A percentile compares a stretch with the other conserved stretches of the same genome.
These are phyloP conservation scores for Misgurnus anguillicaudatus DNA, from an alignment of 2,113 vertebrate genomes.

Conservation along the genomic window DNA sequence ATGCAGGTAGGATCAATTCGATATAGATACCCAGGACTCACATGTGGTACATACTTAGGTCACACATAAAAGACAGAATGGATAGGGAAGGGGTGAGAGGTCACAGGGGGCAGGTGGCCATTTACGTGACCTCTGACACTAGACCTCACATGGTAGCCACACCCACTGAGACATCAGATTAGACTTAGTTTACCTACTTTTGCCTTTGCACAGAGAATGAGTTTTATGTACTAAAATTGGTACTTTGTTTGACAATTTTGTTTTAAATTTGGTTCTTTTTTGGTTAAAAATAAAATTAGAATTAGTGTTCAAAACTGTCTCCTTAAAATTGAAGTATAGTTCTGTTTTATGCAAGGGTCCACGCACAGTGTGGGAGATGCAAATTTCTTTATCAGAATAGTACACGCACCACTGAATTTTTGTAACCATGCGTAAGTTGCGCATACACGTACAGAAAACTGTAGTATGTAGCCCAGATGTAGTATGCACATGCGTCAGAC, in stretches of 20 bases:
- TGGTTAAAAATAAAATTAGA: too few relatives aligned
- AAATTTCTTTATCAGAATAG: too few relatives aligned
- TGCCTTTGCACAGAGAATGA: background rate
- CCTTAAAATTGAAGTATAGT: too few relatives aligned
- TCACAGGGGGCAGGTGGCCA: constrained; percentile 66
- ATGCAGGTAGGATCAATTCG: background rate
- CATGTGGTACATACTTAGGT: constrained; percentile 44
- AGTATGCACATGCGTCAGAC: too few relatives aligned
- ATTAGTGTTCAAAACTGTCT: too few relatives aligned
- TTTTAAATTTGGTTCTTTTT: too few relatives aligned
- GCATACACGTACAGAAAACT: too few relatives aligned
- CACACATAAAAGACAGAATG: constrained; percentile 64
- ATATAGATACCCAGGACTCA: constrained; percentile 24
- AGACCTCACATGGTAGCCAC: constrained; percentile 57
- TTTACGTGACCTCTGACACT: constrained; percentile 67
- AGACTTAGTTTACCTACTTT: constrained; percentile 43
- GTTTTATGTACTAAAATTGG: background rate
- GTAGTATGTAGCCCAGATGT: too few relatives aligned
- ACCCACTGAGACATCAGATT: constrained; percentile 62
- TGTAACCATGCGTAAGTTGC: too few relatives aligned
- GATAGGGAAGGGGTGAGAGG: constrained; percentile 57
- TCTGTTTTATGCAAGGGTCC: too few relatives aligned
- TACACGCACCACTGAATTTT: too few relatives aligned
- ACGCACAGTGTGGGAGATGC: too few relatives aligned
- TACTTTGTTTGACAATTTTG: background rate